Evolutionary conservation across 2,113 vertebrate species (phyloP).

Genomic region (Anguilla rostrata): DNA sequence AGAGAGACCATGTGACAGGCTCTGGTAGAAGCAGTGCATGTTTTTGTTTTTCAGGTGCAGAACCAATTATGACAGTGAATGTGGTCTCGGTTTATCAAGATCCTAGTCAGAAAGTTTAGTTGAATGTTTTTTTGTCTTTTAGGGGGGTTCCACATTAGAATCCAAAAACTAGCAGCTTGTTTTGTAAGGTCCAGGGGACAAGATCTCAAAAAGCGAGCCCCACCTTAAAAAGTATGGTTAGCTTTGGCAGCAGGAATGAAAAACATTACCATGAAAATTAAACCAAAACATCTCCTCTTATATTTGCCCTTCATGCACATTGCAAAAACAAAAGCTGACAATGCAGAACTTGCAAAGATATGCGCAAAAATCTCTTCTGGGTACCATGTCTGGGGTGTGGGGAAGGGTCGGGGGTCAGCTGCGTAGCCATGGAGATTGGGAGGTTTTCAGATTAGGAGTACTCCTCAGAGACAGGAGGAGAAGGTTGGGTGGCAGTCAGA

Average conservation of each 20-base stretch:
- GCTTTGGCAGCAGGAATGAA: slow-evolving; percentile 35
- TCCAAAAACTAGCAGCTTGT: slow-evolving; percentile 24
- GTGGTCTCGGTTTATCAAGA: slow-evolving; percentile 53
- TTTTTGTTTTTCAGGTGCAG: background rate
- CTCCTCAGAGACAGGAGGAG: slow-evolving; percentile 5
- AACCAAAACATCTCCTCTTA: slow-evolving; percentile 40
- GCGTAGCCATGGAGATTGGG: background rate
- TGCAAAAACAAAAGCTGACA: slow-evolving; percentile 34
- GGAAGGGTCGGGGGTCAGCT: slow-evolving; percentile 39
- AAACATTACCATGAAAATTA: slow-evolving; percentile 33
- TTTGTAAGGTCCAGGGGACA: background rate
- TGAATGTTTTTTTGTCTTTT: background rate
- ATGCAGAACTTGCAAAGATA: slow-evolving; percentile 44
- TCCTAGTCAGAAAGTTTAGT: slow-evolving; percentile 30
- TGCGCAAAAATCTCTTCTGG: slow-evolving; percentile 33
- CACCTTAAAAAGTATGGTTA: slow-evolving; percentile 31
- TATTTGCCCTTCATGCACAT: slow-evolving; percentile 56
- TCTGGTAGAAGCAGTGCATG: background rate
- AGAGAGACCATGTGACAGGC: slow-evolving; percentile 12
- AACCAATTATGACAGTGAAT: slow-evolving; percentile 18
- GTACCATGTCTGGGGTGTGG: slow-evolving; percentile 35
- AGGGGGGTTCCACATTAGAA: background rate
- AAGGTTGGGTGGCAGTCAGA: slow-evolving; percentile 23
- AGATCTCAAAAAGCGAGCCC: slow-evolving; percentile 54
- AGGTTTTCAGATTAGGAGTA: slow-evolving; percentile 2